phyloP scores from a whole-genome alignment of 1,140 invertebrate genomes.

The Eufriesea mexicana region DNA sequence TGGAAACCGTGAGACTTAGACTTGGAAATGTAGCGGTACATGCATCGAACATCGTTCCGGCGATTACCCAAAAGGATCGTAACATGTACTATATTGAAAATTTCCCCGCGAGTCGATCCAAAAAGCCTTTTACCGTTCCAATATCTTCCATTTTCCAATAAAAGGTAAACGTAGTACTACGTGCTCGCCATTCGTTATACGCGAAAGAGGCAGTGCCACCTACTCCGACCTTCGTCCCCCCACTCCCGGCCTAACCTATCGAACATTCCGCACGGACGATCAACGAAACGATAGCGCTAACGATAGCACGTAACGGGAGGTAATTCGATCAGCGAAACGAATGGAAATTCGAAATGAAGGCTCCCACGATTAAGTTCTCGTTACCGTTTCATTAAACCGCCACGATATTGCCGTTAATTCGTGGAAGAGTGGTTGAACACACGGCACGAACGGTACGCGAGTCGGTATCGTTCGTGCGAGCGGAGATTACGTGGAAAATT shows the following conservation, averaged over 20 bases:
- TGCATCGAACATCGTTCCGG: too few relatives aligned
- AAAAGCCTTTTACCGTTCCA: background rate
- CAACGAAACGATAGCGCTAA: background rate
- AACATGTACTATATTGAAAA: too few relatives aligned
- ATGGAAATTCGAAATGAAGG: constrained; percentile 5
- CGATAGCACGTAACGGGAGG: too few relatives aligned
- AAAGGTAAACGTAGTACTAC: background rate
- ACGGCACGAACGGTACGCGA: background rate
- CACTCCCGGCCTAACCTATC: background rate
- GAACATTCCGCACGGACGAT: background rate
- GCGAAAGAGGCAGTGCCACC: too few relatives aligned
- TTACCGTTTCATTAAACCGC: constrained; percentile 16
- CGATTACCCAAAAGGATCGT: too few relatives aligned
- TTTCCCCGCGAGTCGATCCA: too few relatives aligned
- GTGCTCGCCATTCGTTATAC: background rate
- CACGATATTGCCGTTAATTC: background rate
- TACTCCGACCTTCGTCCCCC: too few relatives aligned
- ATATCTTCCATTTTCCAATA: background rate
- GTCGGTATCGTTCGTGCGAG: background rate
- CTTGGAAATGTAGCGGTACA: too few relatives aligned
- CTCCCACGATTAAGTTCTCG: constrained; percentile 12
- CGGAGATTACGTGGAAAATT: constrained; percentile 46
- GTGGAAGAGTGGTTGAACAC: background rate
- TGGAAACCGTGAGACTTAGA: too few relatives aligned
- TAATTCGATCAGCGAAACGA: background rate